phyloP scores from a whole-genome alignment of 2,113 vertebrate species.

The Drymodes brunneopygia region DNA sequence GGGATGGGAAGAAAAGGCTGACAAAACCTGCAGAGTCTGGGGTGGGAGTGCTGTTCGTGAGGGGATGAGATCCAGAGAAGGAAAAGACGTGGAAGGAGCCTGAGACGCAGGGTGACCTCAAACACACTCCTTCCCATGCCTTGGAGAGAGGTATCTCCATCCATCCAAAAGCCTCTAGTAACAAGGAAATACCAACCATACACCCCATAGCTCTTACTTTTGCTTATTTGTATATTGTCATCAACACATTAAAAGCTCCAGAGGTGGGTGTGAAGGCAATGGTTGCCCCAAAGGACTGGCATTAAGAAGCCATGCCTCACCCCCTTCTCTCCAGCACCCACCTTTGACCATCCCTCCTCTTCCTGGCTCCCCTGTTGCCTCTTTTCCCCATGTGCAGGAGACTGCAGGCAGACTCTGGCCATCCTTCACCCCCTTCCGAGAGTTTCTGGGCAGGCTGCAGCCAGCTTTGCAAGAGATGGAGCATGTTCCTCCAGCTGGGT shows the following conservation, averaged over 20 bases:
- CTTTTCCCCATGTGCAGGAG: background rate
- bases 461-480: background rate
- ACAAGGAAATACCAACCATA: background rate
- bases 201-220: background rate
- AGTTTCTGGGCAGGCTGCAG: background rate
- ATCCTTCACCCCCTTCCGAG: background rate
- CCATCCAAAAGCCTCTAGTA: background rate
- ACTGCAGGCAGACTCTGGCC: background rate
- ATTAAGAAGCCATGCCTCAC: background rate
- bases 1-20: background rate
- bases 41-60: background rate
- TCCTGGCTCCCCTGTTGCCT: background rate
- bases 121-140: background rate
- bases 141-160: background rate
- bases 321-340: background rate
- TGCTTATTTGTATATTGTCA: background rate
- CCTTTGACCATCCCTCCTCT: background rate
- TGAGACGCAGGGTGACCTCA: background rate
- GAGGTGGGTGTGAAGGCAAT: background rate
- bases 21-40: background rate
- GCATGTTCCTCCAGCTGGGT: constrained; percentile 21
- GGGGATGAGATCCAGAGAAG: background rate
- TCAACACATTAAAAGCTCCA: background rate
- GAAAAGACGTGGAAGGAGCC: background rate
- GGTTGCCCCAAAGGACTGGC: background rate